A percentile compares a stretch with the other conserved stretches of the same genome.
phyloP scores from a whole-genome alignment of 2,113 vertebrate genomes.

The Clupea harengus region DNA sequence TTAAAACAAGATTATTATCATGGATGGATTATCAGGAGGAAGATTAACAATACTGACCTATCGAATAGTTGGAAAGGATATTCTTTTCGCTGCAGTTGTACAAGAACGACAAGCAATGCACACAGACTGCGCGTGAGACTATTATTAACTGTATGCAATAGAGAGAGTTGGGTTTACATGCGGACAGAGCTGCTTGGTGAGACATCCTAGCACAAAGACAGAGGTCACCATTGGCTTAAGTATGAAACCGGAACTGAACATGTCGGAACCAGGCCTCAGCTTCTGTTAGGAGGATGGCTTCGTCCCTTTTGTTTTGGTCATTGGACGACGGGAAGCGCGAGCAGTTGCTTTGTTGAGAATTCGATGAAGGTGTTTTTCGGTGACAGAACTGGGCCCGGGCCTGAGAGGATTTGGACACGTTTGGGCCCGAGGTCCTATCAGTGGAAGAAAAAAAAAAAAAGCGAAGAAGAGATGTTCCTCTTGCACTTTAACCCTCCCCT shows the following conservation, averaged over 20 bases:
- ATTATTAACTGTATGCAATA: slow-evolving; percentile 53
- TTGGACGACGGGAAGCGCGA: background rate
- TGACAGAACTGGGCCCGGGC: background rate
- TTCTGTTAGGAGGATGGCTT: background rate
- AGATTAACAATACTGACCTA: background rate
- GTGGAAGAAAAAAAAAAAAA: background rate
- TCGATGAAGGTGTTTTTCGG: background rate
- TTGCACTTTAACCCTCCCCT: slow-evolving; percentile 73
- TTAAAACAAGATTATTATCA: background rate
- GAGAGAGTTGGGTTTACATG: slow-evolving; percentile 43
- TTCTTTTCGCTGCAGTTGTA: background rate
- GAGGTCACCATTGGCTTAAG: slow-evolving; percentile 27
- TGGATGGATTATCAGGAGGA: background rate
- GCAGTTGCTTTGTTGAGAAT: background rate
- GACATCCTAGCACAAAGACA: slow-evolving; percentile 67
- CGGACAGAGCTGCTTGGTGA: slow-evolving; percentile 50
- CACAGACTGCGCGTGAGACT: slow-evolving; percentile 31
- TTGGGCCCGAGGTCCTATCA: background rate
- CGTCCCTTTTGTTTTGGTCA: background rate
- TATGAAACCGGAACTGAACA: background rate
- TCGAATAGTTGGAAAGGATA: background rate
- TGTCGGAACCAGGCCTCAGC: background rate
- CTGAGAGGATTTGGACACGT: background rate
- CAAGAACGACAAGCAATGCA: slow-evolving; percentile 22
- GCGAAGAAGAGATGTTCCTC: slow-evolving; percentile 55